Conservation (phyloP, 2,888 invertebrate genomes). For the Yponomeuta malinellus region DNA sequence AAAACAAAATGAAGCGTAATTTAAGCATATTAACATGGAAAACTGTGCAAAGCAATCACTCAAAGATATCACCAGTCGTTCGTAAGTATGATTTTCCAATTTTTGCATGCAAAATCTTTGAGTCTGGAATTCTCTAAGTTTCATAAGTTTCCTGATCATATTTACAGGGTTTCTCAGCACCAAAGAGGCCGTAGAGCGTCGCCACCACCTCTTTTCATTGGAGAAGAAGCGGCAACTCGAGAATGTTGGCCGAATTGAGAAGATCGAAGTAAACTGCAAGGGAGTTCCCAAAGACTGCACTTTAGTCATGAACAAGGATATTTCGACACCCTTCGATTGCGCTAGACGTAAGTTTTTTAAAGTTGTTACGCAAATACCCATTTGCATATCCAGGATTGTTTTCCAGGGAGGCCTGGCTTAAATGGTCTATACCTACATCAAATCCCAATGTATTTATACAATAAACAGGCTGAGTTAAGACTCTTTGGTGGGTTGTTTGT, state of each 20-base stretch:
- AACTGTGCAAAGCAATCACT: constrained; percentile 6
- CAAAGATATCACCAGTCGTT: background rate
- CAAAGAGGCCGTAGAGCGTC: constrained; percentile 70
- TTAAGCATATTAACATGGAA: constrained; percentile 5
- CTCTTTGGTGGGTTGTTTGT: no score
- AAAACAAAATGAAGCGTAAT: constrained; percentile 15
- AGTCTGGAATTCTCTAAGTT: background rate
- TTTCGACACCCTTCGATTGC: constrained; percentile 95
- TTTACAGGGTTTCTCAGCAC: constrained; percentile 64
- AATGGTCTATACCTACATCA: no score
- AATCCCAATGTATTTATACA: no score
- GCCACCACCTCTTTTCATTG: constrained; percentile 83
- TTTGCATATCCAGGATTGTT: no score
- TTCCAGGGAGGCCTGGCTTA: no score
- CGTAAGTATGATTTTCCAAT: background rate
- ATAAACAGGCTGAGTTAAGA: no score
- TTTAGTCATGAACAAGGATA: constrained; percentile 90
- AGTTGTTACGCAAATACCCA: background rate
- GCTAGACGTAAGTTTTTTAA: constrained; percentile 82
- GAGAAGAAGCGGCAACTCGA: constrained; percentile 86
- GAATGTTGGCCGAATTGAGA: constrained; percentile 89
- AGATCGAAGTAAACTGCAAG: constrained; percentile 89
- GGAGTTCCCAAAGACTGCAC: constrained; percentile 84
- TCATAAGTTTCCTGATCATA: background rate
- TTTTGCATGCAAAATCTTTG: background rate